Base-by-base conservation (phyloP, 2,113 vertebrate genomes). In the Phasianus colchicus region DNA sequence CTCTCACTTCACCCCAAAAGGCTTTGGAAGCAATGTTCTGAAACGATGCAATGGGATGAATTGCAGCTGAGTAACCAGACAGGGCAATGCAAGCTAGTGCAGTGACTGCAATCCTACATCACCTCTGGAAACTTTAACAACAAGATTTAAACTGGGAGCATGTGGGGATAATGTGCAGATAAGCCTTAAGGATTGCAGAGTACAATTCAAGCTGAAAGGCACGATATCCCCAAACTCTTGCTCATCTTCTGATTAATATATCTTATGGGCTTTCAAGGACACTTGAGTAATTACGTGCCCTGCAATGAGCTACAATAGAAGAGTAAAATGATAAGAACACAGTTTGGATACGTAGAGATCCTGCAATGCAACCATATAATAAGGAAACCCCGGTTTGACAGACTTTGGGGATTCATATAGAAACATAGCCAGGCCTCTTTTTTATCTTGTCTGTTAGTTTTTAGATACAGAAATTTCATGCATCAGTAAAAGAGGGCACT, bases 401-500 rank as follows among this genome's bases (percentile, higher is more conserved):
- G 48, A 8, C n/a, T 50, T 27, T 17, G 43, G 43, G 30, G 43
- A 47, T 47, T 11, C n/a, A 47, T 10, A 24, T 16, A 29, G 57
- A 29, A 75, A 24, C 16, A 57, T 10, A 12, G 27, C 22, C 40
- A 57, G 29, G 50, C 7, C 13, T 2, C 54, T n/a, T 47, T 52
- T 17, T 13, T 38, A 29, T n/a, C 66, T 38, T 6, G n/a, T 71
- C 52, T 48, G 18, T 48, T 34, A 29, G 17, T 24, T 38, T 3
- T 15, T 2, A 15, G 19, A 7, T 0, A n/a, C 3, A 45, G 38
- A 0, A 0, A 22, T 14, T 2, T 1, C 18, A 18, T 13, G 17
- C 61, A 66, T 25, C 17, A 7, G 1, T 1, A 4, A 15, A 10
- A 34, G 29, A n/a, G 3, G 10, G 8, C 3, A 13, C 36, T 3